Conservation (phyloP, 1,140 invertebrate genomes). For the Nasonia giraulti region DNA sequence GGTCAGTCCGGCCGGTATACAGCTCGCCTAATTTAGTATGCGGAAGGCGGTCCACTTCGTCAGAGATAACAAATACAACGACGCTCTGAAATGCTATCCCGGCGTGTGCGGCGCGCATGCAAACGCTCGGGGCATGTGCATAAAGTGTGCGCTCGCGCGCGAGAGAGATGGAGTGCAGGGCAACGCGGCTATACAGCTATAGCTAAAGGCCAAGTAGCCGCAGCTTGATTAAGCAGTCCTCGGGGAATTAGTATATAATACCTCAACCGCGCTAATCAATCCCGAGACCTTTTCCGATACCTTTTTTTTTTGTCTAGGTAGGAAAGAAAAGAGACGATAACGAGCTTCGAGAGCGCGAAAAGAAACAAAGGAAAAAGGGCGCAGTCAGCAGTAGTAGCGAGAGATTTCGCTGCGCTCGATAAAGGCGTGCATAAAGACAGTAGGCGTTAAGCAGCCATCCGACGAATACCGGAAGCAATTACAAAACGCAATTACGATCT, state of each 20-base stretch:
- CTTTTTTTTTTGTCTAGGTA: not conserved
- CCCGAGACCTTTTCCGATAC: not conserved
- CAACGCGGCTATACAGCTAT: not conserved
- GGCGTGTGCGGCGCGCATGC: not conserved
- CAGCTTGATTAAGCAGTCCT: not conserved
- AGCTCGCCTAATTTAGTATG: slow-evolving; percentile 17
- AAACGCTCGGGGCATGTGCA: not conserved
- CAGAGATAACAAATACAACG: slow-evolving; percentile 31
- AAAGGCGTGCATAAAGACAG: not conserved
- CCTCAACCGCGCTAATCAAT: no score
- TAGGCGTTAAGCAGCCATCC: not conserved
- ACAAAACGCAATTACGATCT: slow-evolving; percentile 36
- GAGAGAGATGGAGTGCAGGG: no score
- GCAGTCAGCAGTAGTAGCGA: not conserved
- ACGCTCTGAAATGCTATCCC: not conserved
- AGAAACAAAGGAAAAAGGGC: not conserved
- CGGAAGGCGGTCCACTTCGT: slow-evolving; percentile 27
- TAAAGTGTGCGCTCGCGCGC: not conserved
- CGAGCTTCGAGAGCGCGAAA: not conserved
- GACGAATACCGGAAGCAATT: slow-evolving; percentile 28
- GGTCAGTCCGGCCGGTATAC: not conserved
- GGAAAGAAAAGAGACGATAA: not conserved
- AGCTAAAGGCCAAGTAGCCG: not conserved
- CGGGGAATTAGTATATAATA: no score
- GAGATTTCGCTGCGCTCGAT: not conserved